A percentile compares a stretch with the other conserved stretches of the same genome.
Evolutionary conservation across 2,888 invertebrate species (phyloP).

Genomic region (Eupeodes luniger): DNA sequence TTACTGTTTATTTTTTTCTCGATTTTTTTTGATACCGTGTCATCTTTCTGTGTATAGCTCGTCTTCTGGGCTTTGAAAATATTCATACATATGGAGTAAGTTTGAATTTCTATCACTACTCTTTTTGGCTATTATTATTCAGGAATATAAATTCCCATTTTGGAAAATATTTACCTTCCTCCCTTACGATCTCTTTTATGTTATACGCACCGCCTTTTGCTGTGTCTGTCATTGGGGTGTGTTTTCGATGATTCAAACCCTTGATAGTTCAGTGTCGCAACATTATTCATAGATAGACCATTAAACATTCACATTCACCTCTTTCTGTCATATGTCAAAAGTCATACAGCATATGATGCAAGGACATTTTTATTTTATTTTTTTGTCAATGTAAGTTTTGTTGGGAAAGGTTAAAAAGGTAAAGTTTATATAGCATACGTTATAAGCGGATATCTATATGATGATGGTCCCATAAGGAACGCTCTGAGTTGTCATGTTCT

Average conservation of each 20-base stretch:
- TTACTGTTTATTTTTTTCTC: background rate
- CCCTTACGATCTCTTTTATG: background rate
- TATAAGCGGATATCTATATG: background rate
- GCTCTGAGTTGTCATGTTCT: conserved; percentile 51
- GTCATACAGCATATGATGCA: conserved; percentile 8
- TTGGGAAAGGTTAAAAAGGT: conserved; percentile 6
- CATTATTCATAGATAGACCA: conserved; percentile 59
- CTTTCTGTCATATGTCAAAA: conserved; percentile 52
- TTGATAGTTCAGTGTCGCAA: conserved; percentile 45
- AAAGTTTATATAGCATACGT: background rate
- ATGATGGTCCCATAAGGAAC: conserved; percentile 1
- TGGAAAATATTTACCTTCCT: conserved; percentile 8
- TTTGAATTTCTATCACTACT: conserved; percentile 50
- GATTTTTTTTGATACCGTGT: background rate
- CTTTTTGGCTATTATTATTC: conserved; percentile 54
- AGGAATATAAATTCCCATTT: conserved; percentile 41
- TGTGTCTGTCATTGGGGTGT: background rate
- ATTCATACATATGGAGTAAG: background rate
- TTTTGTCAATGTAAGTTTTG: background rate
- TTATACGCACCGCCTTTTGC: conserved; percentile 1
- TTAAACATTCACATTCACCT: conserved; percentile 57
- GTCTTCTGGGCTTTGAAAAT: background rate
- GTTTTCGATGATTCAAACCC: background rate
- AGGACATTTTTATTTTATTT: background rate
- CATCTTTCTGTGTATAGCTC: background rate